Conservation (phyloP, 35 echinoderm and acorn worm genomes). For the Ptychodera flava region DNA sequence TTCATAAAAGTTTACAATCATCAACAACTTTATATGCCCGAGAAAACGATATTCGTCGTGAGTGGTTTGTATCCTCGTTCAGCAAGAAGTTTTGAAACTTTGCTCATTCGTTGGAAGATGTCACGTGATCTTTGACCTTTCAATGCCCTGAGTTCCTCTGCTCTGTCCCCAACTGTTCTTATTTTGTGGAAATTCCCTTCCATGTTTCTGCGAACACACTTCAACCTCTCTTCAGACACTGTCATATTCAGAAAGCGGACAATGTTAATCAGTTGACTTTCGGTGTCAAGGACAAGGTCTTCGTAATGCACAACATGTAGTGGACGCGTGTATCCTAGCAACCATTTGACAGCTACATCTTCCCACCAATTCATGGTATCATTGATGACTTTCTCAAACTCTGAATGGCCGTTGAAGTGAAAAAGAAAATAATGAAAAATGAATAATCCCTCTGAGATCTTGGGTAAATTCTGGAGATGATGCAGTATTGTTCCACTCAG, state of each 20-base stretch:
- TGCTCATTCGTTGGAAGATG: background rate
- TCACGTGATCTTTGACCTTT: background rate
- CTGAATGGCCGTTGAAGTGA: too few relatives aligned
- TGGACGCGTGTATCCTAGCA: background rate
- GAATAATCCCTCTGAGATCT: too few relatives aligned
- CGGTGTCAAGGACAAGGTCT: constrained; percentile 18
- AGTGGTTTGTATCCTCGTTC: background rate
- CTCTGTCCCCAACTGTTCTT: background rate
- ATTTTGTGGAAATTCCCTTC: constrained; percentile 43
- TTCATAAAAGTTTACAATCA: too few relatives aligned
- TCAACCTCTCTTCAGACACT: constrained; percentile 6
- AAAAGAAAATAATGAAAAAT: too few relatives aligned
- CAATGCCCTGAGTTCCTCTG: background rate
- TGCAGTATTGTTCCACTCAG: too few relatives aligned
- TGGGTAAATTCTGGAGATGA: too few relatives aligned
- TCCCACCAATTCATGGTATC: background rate
- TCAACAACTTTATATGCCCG: too few relatives aligned
- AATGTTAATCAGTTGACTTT: background rate
- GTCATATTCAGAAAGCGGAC: constrained; percentile 26
- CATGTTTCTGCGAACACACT: constrained; percentile 11
- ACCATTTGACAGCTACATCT: background rate
- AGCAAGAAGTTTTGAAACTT: background rate
- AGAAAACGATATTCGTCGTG: too few relatives aligned
- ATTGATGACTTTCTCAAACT: background rate
- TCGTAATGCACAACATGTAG: constrained; percentile 37